Base-by-base conservation (phyloP, 2,888 invertebrate species). In the Dicranocentrus wangi region DNA sequence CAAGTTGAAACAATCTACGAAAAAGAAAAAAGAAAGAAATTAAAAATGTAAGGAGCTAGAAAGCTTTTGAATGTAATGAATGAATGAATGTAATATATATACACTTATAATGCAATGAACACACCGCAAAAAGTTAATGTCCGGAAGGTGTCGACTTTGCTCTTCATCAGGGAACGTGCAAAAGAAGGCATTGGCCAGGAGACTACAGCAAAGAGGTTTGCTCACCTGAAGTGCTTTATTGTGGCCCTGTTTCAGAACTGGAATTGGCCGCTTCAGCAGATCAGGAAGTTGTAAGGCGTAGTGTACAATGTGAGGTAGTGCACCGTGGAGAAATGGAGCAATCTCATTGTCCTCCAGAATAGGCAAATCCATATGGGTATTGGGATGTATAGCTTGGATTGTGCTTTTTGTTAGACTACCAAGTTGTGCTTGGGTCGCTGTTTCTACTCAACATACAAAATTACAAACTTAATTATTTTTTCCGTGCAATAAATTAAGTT, bases 181-280 rank as follows among this genome's bases (percentile, higher is more conserved):
- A 15, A 80, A 28, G 27, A 80, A 80, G 8, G 66, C 72, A 60
- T 80, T 80, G 2, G 79, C 79, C 21, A 80, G n/a, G 10, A 80
- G 19, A 43, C 66, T 42, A 13, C 25, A 39, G 2, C 17, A 21
- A 25, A 53, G 28, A 27, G 8, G 27, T 28, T 55, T 43, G 2
- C 42, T 72, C 21, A 80, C 5, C 19, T 25, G 47, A n/a, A 80
- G 25, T 1, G 43, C 65, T 1, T 17, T 25, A 8, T 27, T n/a
- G 8, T 39, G 1, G 10, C 42, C 21, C 15, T 32, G 21, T 43
- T 43, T 43, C 8, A 80, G 61, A 43, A 58, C 1, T 47, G 63
- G 65, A 25, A 80, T 88, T 89, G 89, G 55, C 8, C 25, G 2
- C 5, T 15, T 94, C 69, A 96, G 32, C 13, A 63, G 21, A 1